Base-by-base conservation (phyloP, 2,113 vertebrate genomes). In the Nestor notabilis region DNA sequence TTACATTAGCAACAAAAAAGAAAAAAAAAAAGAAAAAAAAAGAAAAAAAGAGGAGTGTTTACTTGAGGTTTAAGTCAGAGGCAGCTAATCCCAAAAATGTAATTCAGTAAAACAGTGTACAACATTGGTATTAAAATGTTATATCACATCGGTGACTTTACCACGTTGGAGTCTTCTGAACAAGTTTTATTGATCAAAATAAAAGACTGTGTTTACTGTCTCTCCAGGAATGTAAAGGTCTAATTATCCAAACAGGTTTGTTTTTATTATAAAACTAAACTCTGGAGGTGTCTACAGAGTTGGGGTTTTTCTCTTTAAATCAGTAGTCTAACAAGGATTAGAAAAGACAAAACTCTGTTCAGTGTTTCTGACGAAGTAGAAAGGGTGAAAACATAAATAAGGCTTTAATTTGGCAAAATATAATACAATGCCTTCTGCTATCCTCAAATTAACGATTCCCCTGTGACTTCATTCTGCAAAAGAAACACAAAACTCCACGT, bases 351-450 rank as follows among this genome's bases (percentile, higher is more conserved):
- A 98, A 98, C 98, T 98, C 98, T 98, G 97, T 98, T 98, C 98
- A 98, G 98, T 99, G 98, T 98, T 98, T 98, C 98, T 98, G 98
- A 98, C 98, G 20, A 98, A 98, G 98, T 99, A 99, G 98, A 98
- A 99, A 98, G 98, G 98, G 98, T 98, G 98, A 98, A 98, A 98
- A 98, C 98, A 98, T 98, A 98, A 98, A 98, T 99, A 99, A 99
- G 98, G 98, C 98, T 98, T 99, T 98, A 98, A 98, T 98, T 98
- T 98, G 98, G 98, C 98, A 98, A 99, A 98, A 98, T 98, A 98
- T 98, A 98, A 98, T 98, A 98, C 98, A 98, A 97, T 97, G 98
- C 98, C 98, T 98, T 98, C 98, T 98, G 97, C 97, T 91, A 94
- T 96, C 97, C 98, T 98, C 95, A 96, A 96, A 95, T 90, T 77